Evolutionary conservation across 2,888 invertebrate species (phyloP).

Genomic region (Eumacrocentrus americanus): DNA sequence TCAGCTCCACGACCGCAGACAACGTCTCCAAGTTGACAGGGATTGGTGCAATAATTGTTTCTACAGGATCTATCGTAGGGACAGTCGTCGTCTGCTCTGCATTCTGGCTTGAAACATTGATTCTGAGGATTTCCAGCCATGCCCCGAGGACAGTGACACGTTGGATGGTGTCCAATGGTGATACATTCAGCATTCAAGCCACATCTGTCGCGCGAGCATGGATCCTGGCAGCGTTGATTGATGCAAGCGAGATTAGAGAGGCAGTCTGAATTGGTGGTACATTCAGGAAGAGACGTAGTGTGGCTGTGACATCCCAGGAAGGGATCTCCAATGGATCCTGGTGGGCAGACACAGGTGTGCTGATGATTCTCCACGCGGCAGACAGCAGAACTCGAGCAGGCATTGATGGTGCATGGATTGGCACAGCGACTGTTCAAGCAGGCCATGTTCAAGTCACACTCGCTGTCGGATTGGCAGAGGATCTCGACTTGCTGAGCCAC

Average conservation of each 20-base stretch:
- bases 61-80: conserved; percentile 83
- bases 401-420: conserved; percentile 76
- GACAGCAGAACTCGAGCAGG: conserved; percentile 80
- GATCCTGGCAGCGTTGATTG: conserved; percentile 79
- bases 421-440: conserved; percentile 77
- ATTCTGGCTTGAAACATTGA: conserved; percentile 86
- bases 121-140: conserved; percentile 88
- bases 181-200: conserved; percentile 81
- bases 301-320: conserved; percentile 74
- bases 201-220: conserved; percentile 82
- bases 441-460: conserved; percentile 75
- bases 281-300: conserved; percentile 67
- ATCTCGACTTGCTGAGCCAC: conserved; percentile 58
- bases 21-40: conserved; percentile 70
- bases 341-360: conserved; percentile 78
- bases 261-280: conserved; percentile 77
- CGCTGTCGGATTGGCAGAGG: conserved; percentile 74
- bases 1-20: conserved; percentile 82
- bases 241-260: conserved; percentile 80
- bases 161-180: conserved; percentile 78
- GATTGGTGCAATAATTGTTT: conserved; percentile 80
- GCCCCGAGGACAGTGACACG: conserved; percentile 82
- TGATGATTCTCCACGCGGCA: conserved; percentile 79
- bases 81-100: conserved; percentile 79
- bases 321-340: conserved; percentile 80